A percentile compares a stretch with the other conserved stretches of the same genome.
phyloP scores from a whole-genome alignment of 2,797 vertebrate genomes.

The Coregonus sp. region DNA sequence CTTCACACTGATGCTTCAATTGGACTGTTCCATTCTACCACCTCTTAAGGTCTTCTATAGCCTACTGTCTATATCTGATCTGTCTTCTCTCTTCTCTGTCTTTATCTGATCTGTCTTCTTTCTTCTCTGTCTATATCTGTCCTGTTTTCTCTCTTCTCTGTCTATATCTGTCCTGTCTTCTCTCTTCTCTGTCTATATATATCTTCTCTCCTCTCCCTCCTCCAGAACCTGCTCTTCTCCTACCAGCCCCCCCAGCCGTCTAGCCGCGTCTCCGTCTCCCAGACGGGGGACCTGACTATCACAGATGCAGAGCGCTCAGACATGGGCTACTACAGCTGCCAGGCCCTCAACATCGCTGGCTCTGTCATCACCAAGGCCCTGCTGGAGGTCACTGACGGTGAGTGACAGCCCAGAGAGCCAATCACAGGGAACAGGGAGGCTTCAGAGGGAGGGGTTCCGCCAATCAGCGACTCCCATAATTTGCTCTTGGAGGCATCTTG shows the following conservation, averaged over 20 bases:
- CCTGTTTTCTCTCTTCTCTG: too few species aligned
- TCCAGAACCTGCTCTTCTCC: constrained; percentile 94
- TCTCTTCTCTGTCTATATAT: not conserved
- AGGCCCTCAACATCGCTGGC: constrained; percentile 97
- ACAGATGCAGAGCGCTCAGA: constrained; percentile 91
- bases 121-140: too few species aligned
- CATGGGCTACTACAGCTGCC: constrained; percentile 95
- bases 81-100: too few species aligned
- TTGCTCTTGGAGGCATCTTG: not conserved
- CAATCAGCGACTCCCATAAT: not conserved
- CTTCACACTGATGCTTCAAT: not conserved
- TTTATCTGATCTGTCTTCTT: too few species aligned
- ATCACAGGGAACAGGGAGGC: constrained; percentile 23
- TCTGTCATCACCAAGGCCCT: constrained; percentile 98
- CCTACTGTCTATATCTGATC: not conserved
- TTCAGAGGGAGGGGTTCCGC: constrained; percentile 20
- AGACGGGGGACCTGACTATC: constrained; percentile 95
- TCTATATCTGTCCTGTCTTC: too few species aligned
- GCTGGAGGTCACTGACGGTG: constrained; percentile 97
- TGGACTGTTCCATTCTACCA: too few species aligned
- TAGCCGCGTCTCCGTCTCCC: constrained; percentile 94
- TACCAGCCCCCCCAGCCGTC: constrained; percentile 94
- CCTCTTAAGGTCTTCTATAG: not conserved
- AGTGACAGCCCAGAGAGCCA: constrained; percentile 42
- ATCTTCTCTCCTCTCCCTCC: not conserved